Evolutionary conservation across 2,113 vertebrate genomes (phyloP), one percentile per base, ranked within the genome.

Genomic region (Salvator merianae): DNA sequence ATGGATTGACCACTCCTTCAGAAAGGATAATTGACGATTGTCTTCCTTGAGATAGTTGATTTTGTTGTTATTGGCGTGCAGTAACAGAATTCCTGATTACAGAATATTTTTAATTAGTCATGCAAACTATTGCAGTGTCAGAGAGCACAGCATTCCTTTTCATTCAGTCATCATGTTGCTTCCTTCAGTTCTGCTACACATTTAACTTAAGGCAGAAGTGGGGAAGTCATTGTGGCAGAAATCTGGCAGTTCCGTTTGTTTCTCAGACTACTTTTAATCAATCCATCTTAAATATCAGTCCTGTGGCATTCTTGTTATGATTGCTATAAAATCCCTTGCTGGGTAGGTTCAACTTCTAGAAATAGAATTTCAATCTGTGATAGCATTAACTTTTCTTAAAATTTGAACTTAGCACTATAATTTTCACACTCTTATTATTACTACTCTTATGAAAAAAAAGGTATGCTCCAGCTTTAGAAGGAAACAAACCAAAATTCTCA

Each of bases 391-490:
- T 3, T 72, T 71, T 36, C 69, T 72, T 82, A 68, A 55, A 32
- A 81, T 38, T 38, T 81, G 69, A 72, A 53, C 34, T 12, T 38
- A 62, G 14, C 68, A 3, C 18, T 80, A 63, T 34, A 69, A 68
- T 80, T 40, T 80, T 69, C 40, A 69, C 10, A 20, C 22, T 50
- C 10, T 70, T 80, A n/a, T 69, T 80, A 69, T 69, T 80, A 50
- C 22, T 36, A 22, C 66, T 69, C 43, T 69, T 69, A 43, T 69
- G 69, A 69, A 80, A 69, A 43, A 69, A 69, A 59, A 62, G 20
- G 55, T 82, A 34, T 38, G 50, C 50, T 59, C 28, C 83, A 90
- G 53, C 84, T 78, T 75, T 82, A 82, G 74, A 77, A 84, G 70
- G 74, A 20, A 40, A 22, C 53, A 8, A 78, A 62, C 65, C 16